Base-by-base conservation (phyloP, 64 coral and sea anemone species). In the Montipora foliosa region DNA sequence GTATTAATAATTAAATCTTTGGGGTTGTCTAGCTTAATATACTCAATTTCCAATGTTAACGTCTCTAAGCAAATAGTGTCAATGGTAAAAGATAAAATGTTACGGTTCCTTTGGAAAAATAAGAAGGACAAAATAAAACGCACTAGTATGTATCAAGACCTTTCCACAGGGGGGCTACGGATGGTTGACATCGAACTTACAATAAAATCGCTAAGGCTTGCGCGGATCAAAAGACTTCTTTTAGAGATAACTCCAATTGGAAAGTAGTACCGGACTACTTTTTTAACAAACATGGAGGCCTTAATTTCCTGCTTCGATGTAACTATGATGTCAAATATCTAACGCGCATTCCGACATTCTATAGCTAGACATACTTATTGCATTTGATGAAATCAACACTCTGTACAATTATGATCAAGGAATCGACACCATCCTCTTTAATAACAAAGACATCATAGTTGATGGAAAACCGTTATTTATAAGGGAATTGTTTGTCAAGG, bases 61-160 rank as follows among this genome's bases (percentile, higher is more conserved):
- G 74, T 76, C 8, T 0, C 74, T 76, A 24, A 49, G 16, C 14
- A 16, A 50, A 78, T 15, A 2, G 76, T 16, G 76, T 12, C 49
- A 1, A 5, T 49, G 4, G 76, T 78, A 17, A 78, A n/a, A 78
- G 17, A 46, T 50, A 78, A 50, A 78, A 50, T 13, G 10, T 78
- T 78, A 21, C 49, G 14, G n/a, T 78, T 78, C 19, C 45, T 78
- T 51, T 78, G 76, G 76, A 78, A 15, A 50, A 78, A 78, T n/a
- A 78, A 78, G n/a, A 78, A 78, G 17, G 48, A 78, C 50, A 78
- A 78, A 49, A 78, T 78, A 50, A 78, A 78, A 78, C 49, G 48
- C 49, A 17, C 76, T 3, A 47, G 76, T 7, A 46, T 53, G 16
- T 78, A 78, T 17, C 48, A 78, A 50, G 76, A 78, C 5, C 13